Base-by-base conservation (phyloP, 2,797 vertebrate genomes). In the Labeo calbasu region DNA sequence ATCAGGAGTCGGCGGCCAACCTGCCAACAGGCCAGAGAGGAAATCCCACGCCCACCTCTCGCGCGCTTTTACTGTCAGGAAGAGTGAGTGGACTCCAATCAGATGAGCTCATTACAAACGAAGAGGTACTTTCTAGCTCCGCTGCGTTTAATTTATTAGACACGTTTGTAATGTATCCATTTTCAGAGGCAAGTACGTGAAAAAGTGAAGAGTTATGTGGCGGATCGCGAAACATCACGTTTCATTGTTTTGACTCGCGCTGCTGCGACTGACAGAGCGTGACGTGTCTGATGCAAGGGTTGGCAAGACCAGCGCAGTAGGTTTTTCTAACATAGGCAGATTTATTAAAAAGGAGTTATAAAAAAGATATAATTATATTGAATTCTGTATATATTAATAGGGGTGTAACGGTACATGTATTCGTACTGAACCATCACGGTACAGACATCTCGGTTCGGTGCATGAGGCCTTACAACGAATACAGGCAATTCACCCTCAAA, bases 141-240 rank as follows among this genome's bases (percentile, higher is more conserved):
- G 43, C 71, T 66, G 83, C 50, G 86, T 25, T 25, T 66, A 89
- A 92, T 92, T 90, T 88, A 90, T 91, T 76, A 61, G 83, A 87
- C 86, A 85, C 77, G 17, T 68, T 84, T 72, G 71, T 77, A 84
- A 85, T 84, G 83, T 48, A 77, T 87, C 85, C 80, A 73, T 51
- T 72, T 83, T 21, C 48, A 40, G 55, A 76, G 82, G 81, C 66
- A 77, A 81, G 82, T 25, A 61, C 10, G 12, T 87, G 55, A 79
- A 79, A 61, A 68, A 68, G 6, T 57, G 19, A 82, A 66, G 85
- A 85, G 73, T 68, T 80, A 43, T 78, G 83, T 82, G 65, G 65
- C 11, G 2, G 17, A 63, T 63, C 69, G 10, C 10, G 14, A 65
- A 70, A 57, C 19, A 75, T 85, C 28, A 28, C 0, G 19, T 46